Base-by-base conservation (phyloP, 1,140 invertebrate species). In the Yoshiicerus persimilis region DNA sequence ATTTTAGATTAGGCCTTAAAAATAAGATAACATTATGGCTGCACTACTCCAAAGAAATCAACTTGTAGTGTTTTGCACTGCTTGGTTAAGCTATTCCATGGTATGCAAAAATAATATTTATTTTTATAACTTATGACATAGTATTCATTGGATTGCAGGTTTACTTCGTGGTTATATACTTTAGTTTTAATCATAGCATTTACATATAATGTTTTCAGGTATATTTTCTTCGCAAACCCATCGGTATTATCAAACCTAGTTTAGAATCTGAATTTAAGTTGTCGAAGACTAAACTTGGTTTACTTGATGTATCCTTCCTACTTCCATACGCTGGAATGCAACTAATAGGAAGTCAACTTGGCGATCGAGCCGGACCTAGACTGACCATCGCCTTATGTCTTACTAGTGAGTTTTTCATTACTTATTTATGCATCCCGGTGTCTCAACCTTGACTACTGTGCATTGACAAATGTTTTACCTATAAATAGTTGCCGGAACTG, bases 281-380 rank as follows among this genome's bases (percentile, higher is more conserved):
- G 8, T 83, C 87, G 20, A 90, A 89, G 87, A 88, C 88, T 36
- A 64, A 89, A 32, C 86, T 91, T 41, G 90, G 90, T 70, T 87
- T 66, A 64, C 38, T 94, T 87, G 94, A 94, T 88, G 93, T 92
- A 38, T 93, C 93, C 23, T 90, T 94, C 13, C 91, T 94, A 9
- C 90, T 94, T 16, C 94, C 94, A 4, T 94, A 94, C 91, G 93
- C 94, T 39, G 56, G 93, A 4, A 92, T 94, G 88, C 93, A 94
- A 91, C 92, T 94, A 88, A 88, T 92, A 62, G 89, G 93, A 13
- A 93, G 93, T 20, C 92, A 92, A 66, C 20, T 94, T 30, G 93
- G 93, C 16, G 94, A 94, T 89, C 91, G 91, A 86, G 91, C 93
- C 91, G 93, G 94, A 47, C 91, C 93, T 34, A 91, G 93, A 62